These are phyloP conservation scores for Crocidura indochinensis DNA, from an alignment of 2,797 vertebrate species.

Conservation along the genomic window DNA sequence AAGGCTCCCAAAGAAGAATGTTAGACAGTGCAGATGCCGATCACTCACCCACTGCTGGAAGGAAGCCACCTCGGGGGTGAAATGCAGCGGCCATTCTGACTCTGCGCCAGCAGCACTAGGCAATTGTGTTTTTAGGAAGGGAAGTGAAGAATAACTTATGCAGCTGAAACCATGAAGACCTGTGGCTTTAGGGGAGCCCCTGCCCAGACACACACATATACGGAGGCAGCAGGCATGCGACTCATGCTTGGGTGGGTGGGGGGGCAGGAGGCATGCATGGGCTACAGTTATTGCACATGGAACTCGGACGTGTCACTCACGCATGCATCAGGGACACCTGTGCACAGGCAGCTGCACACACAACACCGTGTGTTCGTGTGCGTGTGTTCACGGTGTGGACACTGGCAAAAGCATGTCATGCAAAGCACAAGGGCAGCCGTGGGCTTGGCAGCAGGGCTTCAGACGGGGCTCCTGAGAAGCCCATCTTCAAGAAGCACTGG, in stretches of 20 bases:
- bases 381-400: background rate
- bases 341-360: background rate
- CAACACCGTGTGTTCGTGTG: background rate
- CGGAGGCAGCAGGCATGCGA: background rate
- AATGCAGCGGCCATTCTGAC: constrained; percentile 85
- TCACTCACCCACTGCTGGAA: constrained; percentile 86
- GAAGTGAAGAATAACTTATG: constrained; percentile 86
- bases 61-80: constrained; percentile 72
- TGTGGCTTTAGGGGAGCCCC: constrained; percentile 74
- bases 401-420: constrained; percentile 58
- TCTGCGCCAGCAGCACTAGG: constrained; percentile 83
- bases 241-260: background rate
- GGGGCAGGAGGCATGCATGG: fast-evolving
- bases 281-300: too few relatives aligned
- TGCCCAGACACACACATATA: constrained; percentile 10
- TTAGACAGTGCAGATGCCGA: constrained; percentile 62
- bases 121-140: constrained; percentile 84
- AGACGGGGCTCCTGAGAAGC: background rate
- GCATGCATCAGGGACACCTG: background rate
- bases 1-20: constrained; percentile 74
- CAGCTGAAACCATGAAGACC: constrained; percentile 76
- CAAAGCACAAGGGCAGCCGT: constrained; percentile 22
- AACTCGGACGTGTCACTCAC: background rate
- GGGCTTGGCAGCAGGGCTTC: constrained; percentile 27
- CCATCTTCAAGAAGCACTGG: constrained; percentile 43